Evolutionary conservation across 2,113 vertebrate species (phyloP).

Genomic region (Gymnocephalus cernua): DNA sequence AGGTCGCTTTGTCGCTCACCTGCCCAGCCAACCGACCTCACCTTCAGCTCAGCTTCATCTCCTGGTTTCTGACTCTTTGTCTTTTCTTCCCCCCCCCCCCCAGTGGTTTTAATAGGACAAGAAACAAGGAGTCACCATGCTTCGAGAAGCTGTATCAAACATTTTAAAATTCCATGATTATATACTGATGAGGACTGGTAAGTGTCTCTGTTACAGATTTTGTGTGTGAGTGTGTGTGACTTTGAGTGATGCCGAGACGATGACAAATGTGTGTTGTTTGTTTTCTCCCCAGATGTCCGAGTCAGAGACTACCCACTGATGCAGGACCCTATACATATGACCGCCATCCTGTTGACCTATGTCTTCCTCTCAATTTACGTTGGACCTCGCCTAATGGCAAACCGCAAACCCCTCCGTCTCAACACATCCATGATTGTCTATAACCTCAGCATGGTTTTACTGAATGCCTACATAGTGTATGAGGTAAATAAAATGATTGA

Average conservation of each 20-base stretch:
- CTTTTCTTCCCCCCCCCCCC: not conserved
- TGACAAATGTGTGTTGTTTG: constrained; percentile 18
- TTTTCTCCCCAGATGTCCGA: constrained; percentile 86
- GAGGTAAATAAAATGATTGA: constrained; percentile 84
- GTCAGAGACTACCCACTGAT: constrained; percentile 91
- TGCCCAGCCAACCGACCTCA: not conserved
- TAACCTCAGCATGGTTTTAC: constrained; percentile 92
- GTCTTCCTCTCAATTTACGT: constrained; percentile 88
- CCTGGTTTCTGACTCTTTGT: constrained; percentile 1
- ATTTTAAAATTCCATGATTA: constrained; percentile 82
- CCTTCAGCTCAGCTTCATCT: not conserved
- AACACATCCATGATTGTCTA: constrained; percentile 93
- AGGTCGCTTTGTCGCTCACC: constrained; percentile 29
- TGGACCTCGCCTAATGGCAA: constrained; percentile 94
- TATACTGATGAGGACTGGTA: constrained; percentile 87
- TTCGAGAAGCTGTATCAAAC: constrained; percentile 85
- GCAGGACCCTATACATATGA: constrained; percentile 89
- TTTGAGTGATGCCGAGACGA: not conserved
- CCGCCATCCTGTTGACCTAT: constrained; percentile 89
- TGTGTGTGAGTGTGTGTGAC: not conserved
- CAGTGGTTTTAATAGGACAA: constrained; percentile 27
- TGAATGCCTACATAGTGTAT: constrained; percentile 94
- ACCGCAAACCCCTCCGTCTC: constrained; percentile 92
- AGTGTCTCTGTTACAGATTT: constrained; percentile 44
- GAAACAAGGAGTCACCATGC: constrained; percentile 78